Percentiles rank a stretch among this genome's conserved stretches.
Conservation (phyloP, 2,888 invertebrate species). For the Cheilosia vernalis region DNA sequence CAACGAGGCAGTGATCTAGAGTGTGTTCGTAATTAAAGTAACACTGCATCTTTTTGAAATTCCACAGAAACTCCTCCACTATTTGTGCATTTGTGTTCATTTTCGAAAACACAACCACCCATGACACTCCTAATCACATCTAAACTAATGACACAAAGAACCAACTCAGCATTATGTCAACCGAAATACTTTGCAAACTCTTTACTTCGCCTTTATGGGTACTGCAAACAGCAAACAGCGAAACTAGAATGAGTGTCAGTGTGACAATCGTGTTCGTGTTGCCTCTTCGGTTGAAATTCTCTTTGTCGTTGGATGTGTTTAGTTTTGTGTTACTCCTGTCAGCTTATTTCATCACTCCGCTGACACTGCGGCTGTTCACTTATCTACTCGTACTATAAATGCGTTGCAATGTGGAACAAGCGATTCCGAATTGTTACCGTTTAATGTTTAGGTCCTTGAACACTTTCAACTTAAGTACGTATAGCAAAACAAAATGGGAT, state of each 20-base stretch:
- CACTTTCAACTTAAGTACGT: constrained; percentile 35
- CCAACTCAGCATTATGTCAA: constrained; percentile 67
- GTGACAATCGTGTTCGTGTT: background rate
- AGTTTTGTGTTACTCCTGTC: background rate
- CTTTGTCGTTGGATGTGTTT: constrained; percentile 32
- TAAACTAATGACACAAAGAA: constrained; percentile 69
- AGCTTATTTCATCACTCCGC: constrained; percentile 60
- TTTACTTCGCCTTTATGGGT: constrained; percentile 34
- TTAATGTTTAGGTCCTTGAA: constrained; percentile 44
- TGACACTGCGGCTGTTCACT: constrained; percentile 22
- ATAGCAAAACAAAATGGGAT: constrained; percentile 43
- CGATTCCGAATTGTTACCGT: constrained; percentile 59
- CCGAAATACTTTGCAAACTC: constrained; percentile 51
- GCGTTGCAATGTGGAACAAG: constrained; percentile 62
- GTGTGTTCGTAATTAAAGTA: too few species aligned
- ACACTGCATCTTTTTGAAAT: too few species aligned
- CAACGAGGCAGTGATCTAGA: too few species aligned
- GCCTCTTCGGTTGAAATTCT: constrained; percentile 41
- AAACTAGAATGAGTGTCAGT: background rate
- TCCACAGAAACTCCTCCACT: constrained; percentile 6
- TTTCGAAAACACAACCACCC: constrained; percentile 38
- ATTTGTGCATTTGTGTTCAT: constrained; percentile 33
- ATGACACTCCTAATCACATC: constrained; percentile 69
- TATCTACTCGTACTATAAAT: constrained; percentile 4
- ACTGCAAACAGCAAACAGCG: background rate